A percentile compares a stretch with the other conserved stretches of the same genome.
phyloP scores from a whole-genome alignment of 2,797 vertebrate genomes.

The Siniperca obscura region DNA sequence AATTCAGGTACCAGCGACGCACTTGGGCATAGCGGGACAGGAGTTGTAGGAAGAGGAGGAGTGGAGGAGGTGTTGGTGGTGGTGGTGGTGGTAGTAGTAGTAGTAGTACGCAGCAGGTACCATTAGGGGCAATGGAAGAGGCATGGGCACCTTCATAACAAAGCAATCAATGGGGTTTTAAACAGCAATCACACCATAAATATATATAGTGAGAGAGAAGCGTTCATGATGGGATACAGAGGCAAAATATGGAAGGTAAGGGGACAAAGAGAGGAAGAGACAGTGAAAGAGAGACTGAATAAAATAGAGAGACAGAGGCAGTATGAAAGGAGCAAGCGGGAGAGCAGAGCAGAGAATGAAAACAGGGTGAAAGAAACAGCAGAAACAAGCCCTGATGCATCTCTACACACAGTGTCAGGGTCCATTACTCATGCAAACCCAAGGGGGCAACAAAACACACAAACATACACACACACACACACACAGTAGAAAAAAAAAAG shows the following conservation, averaged over 20 bases:
- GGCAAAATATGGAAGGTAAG: conserved; percentile 72
- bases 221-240: conserved; percentile 80
- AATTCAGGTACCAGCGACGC: conserved; percentile 85
- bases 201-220: conserved; percentile 83
- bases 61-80: conserved; percentile 81
- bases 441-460: conserved; percentile 31
- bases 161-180: conserved; percentile 91
- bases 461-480: conserved; percentile 43
- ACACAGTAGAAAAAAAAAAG: neutral
- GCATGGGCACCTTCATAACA: conserved; percentile 91
- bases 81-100: conserved; percentile 62
- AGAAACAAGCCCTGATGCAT: conserved; percentile 78
- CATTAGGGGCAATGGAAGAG: conserved; percentile 90
- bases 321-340: conserved; percentile 64
- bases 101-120: conserved; percentile 88
- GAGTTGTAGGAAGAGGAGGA: conserved; percentile 84
- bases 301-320: conserved; percentile 43
- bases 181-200: conserved; percentile 88
- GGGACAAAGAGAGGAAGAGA: conserved; percentile 65
- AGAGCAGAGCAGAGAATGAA: conserved; percentile 58
- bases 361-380: conserved; percentile 63
- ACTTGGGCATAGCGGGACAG: conserved; percentile 85
- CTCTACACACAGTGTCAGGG: conserved; percentile 72
- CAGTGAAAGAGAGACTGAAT: conserved; percentile 50
- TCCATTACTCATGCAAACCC: conserved; percentile 72